Percentiles rank a stretch among this genome's conserved stretches.
These are phyloP conservation scores for Poeciliopsis turneri DNA, from an alignment of 2,797 vertebrate genomes.

Conservation along the genomic window DNA sequence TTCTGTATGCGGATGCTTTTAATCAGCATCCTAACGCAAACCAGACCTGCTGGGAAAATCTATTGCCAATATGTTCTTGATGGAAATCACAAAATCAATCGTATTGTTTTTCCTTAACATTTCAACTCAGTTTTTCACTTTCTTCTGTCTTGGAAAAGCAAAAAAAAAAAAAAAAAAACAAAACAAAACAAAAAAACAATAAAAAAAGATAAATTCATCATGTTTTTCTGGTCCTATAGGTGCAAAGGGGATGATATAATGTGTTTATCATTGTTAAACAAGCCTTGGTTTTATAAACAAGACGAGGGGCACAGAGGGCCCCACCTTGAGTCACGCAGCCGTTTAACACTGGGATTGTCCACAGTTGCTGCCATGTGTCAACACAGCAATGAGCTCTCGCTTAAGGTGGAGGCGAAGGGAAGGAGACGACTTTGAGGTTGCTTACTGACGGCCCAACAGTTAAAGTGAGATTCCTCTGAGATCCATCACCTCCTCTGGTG, in stretches of 20 bases:
- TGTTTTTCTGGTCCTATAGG: neutral
- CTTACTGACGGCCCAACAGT: constrained; percentile 28
- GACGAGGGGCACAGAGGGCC: neutral
- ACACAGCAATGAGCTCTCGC: constrained; percentile 76
- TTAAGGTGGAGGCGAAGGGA: constrained; percentile 43
- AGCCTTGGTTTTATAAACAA: neutral
- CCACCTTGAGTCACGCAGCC: constrained; percentile 52
- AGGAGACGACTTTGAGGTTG: constrained; percentile 14
- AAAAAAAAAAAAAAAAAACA: neutral
- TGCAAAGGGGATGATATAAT: neutral
- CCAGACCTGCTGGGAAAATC: neutral
- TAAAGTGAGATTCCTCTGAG: constrained; percentile 42
- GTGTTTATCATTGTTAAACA: neutral
- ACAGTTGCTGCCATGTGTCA: constrained; percentile 76
- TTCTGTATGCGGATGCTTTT: neutral
- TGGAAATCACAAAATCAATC: neutral
- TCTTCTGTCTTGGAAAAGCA: neutral
- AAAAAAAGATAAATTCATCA: neutral
- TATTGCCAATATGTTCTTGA: neutral
- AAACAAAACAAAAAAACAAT: too few species aligned
- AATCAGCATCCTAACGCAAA: neutral
- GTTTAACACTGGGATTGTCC: constrained; percentile 74
- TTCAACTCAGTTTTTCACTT: neutral
- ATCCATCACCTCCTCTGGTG: neutral
- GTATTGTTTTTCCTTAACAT: neutral